Conservation (phyloP, 2,113 vertebrate species). For the Psittacus erithacus region DNA sequence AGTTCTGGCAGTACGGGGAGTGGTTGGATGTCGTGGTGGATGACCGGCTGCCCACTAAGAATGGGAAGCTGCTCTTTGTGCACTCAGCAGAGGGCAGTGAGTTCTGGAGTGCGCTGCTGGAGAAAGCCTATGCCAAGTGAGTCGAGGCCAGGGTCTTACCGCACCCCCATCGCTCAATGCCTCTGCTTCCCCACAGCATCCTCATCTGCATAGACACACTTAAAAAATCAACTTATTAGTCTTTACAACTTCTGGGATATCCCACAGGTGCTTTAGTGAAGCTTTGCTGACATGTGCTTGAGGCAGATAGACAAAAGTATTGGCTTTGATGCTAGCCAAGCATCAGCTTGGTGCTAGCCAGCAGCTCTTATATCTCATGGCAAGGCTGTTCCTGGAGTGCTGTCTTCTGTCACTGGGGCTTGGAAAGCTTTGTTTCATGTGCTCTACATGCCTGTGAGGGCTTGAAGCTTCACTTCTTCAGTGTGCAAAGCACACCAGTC, state of each 20-base stretch:
- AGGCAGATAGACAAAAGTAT: not conserved
- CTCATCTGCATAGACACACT: accelerated
- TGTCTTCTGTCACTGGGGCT: not conserved
- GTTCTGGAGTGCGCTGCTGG: slow-evolving; percentile 95
- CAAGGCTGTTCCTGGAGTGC: not conserved
- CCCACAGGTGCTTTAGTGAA: not conserved
- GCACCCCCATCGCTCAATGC: accelerated
- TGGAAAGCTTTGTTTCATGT: not conserved
- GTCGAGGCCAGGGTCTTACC: not conserved
- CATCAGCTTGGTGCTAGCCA: not conserved
- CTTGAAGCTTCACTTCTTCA: not conserved
- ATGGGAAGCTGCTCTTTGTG: slow-evolving; percentile 88
- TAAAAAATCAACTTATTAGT: not conserved
- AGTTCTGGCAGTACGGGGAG: slow-evolving; percentile 97
- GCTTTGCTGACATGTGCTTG: not conserved
- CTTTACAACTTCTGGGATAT: not conserved
- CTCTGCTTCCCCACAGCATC: not conserved
- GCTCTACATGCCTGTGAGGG: not conserved
- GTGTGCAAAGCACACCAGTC: not conserved
- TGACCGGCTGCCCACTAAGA: slow-evolving; percentile 88
- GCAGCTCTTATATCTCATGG: not conserved
- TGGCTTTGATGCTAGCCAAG: not conserved
- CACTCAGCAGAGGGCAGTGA: slow-evolving; percentile 86
- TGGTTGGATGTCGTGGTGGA: slow-evolving; percentile 97
- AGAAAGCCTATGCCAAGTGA: slow-evolving; percentile 97